Conservation (phyloP, 2,113 vertebrate genomes). For the Scomber colias region DNA sequence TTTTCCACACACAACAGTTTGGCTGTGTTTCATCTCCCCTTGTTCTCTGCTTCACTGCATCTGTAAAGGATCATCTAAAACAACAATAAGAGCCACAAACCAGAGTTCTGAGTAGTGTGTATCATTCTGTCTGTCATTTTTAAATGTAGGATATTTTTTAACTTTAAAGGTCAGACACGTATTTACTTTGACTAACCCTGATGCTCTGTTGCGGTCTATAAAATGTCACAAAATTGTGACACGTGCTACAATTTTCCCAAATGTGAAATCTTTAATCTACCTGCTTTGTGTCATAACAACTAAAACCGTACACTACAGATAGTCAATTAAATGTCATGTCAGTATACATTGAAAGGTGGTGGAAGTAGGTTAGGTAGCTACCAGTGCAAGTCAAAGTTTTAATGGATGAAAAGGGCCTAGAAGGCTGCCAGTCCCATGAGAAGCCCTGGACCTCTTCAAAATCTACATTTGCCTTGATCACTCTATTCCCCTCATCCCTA, state of each 20-base stretch:
- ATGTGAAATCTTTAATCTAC: no score
- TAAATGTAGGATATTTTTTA: not conserved
- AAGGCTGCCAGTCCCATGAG: constrained; percentile 35
- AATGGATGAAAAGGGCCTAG: constrained; percentile 25
- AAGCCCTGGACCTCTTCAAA: constrained; percentile 29
- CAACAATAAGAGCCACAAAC: not conserved
- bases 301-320: no score
- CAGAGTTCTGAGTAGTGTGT: not conserved
- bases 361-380: not conserved
- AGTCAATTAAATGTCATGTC: no score
- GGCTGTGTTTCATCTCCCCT: constrained; percentile 40
- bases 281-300: no score
- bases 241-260: not conserved
- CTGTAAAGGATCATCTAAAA: constrained; percentile 22
- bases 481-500: constrained; percentile 20
- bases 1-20: constrained; percentile 41
- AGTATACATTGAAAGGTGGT: no score
- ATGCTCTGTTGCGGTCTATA: not conserved
- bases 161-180: not conserved
- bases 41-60: constrained; percentile 46
- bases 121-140: not conserved
- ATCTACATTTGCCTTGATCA: constrained; percentile 45
- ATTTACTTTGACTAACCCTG: not conserved
- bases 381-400: constrained; percentile 4
- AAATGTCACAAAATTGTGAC: not conserved